A percentile compares a stretch with the other conserved stretches of the same genome.
Conservation (phyloP, 2,113 vertebrate genomes). For the Ptilorrhoa leucosticta region DNA sequence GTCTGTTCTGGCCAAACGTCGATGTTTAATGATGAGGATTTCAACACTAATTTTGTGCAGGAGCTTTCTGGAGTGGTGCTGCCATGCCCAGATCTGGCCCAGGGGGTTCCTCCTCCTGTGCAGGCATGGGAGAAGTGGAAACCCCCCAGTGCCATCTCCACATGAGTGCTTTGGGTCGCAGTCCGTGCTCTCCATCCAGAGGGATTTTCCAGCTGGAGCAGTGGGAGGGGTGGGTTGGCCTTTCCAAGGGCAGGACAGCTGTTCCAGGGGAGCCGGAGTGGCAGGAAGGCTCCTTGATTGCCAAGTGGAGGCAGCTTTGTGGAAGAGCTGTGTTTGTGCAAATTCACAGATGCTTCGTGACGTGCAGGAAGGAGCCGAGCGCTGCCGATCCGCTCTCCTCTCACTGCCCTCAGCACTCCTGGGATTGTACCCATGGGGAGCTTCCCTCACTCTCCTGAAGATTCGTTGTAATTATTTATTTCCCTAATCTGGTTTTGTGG, state of each 20-base stretch:
- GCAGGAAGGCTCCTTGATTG: background rate
- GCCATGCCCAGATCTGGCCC: background rate
- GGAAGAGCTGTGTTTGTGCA: background rate
- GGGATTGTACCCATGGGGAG: background rate
- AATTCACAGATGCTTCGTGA: background rate
- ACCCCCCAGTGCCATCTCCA: rapidly evolving
- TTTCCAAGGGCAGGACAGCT: background rate
- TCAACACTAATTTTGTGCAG: background rate
- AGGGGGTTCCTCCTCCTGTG: background rate
- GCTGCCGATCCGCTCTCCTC: background rate
- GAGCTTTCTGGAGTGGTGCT: background rate
- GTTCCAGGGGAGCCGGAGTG: background rate
- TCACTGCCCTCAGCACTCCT: background rate
- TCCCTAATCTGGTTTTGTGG: background rate
- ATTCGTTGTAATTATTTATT: background rate
- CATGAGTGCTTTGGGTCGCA: rapidly evolving
- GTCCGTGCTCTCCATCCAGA: rapidly evolving
- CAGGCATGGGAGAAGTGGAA: rapidly evolving
- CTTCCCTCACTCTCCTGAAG: background rate
- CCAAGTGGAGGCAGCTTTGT: background rate
- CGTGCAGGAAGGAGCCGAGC: background rate
- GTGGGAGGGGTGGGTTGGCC: background rate
- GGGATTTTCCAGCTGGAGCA: background rate
- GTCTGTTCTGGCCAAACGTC: rapidly evolving
- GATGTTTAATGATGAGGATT: background rate